Base-by-base conservation (phyloP, 2,113 vertebrate genomes). In the Petromus typicus region DNA sequence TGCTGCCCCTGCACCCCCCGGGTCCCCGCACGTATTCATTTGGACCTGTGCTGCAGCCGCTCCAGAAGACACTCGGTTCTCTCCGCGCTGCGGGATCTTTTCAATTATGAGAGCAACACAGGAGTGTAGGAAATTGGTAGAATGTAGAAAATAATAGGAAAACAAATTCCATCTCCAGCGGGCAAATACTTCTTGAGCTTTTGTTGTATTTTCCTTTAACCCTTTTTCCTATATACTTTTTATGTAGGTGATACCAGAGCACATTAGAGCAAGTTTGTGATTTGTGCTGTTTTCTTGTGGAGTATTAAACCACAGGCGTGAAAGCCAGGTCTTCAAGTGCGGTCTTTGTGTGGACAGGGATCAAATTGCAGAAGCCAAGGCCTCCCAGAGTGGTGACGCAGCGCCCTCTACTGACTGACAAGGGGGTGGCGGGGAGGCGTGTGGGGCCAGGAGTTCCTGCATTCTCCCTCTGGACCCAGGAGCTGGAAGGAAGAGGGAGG, bases 351-450 rank as follows among this genome's bases (percentile, higher is more conserved):
- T 96, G 90, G 20, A 64, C 20, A 0, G 54, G 37, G 71, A 95
- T 82, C 73, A 3, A 1, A 45, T 56, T 30, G 54, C 88, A 51
- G 45, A n/a, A 25, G 61, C 32, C 54, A 0, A 0, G 63, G 85
- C 82, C 37, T 1, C 40, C 1, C 54, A 18, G 86, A 43, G 64
- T 16, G 92, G 95, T 95, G 96, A 34, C 20, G 32, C 71, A 61
- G 94, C 67, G 89, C 97, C 97, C 97, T 97, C 97, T 98, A 95
- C 97, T 91, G 97, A 51, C 94, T 89, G 56, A 9, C 59, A 1
- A 5, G 71, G 85, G 34, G 51, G 93, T 32, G 59, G 86, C 88
- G 3, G 48, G 92, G 75, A 59, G 54, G 12, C 13, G 2, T 5
- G 69, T 27, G 3, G 18, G 48, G 76, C 32, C 9, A 14, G 0